Base-by-base conservation (phyloP, 2,888 invertebrate genomes). In the Heliconius aoede region DNA sequence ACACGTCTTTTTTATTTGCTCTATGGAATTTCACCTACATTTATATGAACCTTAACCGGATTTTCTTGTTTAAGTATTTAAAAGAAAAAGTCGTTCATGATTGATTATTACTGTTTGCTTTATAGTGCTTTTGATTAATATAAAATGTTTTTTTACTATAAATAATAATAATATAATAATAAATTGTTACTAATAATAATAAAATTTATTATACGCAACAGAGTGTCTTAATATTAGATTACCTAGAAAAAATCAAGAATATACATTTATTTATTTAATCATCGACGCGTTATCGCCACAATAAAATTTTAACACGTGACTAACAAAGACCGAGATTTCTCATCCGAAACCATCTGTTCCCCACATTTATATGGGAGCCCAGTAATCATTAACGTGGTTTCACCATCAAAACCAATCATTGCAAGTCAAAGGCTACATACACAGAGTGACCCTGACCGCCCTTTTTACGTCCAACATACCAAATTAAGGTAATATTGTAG, bases 401-500 rank as follows among this genome's bases (percentile, higher is more conserved):
- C 80, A 76, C 78, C 79, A 79, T 79, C 77, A 82, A 81, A 85
- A 84, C 85, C 85, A 83, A 80, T 79, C 78, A 78, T 79, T 74
- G 72, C 65, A 74, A 82, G 84, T 84, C 85, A 86, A 84, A 86
- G 84, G 86, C 82, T 84, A 84, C 83, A 83, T 84, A 84, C 83
- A 83, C 81, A 83, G 77, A 78, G 24, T 85, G 86, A 87, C 86
- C 87, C 82, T 81, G 75, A 67, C 81, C 84, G 86, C 85, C 87
- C 88, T 86, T 85, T 86, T 81, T 82, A 79, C 82, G 82, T 85
- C 81, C 80, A 85, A 86, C 86, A 85, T 83, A 85, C 85, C 85
- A 86, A 87, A 88, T 89, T 87, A 89, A 87, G 85, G 86, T 83
- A 88, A 87, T 88, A 87, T 88, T 86, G 85, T 86, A 84, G 82